A percentile compares a stretch with the other conserved stretches of the same genome.
These are phyloP conservation scores for Pyxicephalus adspersus DNA, from an alignment of 2,113 vertebrate genomes.

Conservation along the genomic window DNA sequence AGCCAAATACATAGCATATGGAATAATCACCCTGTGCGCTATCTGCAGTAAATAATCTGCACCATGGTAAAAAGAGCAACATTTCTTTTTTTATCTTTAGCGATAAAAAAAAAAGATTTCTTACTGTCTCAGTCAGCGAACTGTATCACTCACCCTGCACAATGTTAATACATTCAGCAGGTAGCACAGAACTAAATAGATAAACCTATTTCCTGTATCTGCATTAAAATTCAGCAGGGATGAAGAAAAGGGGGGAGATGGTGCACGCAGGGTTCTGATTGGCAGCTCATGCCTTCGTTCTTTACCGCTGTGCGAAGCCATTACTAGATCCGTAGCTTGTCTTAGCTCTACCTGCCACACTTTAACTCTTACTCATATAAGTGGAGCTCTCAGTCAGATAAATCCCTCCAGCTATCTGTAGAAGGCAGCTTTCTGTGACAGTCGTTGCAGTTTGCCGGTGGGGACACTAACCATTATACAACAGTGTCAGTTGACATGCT, in stretches of 20 bases:
- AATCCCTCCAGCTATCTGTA: constrained; percentile 21
- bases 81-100: background rate
- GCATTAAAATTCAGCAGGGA: constrained; percentile 38
- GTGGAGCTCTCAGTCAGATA: background rate
- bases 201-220: constrained; percentile 24
- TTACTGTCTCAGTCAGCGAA: background rate
- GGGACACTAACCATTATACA: constrained; percentile 1
- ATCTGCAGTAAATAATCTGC: background rate
- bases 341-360: constrained; percentile 27
- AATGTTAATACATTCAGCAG: constrained; percentile 27
- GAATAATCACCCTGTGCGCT: background rate
- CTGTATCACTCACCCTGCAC: constrained; percentile 5
- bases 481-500: constrained; percentile 7
- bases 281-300: constrained; percentile 19
- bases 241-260: background rate
- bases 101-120: background rate
- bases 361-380: constrained; percentile 31
- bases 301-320: constrained; percentile 30
- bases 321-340: constrained; percentile 27
- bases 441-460: constrained; percentile 7
- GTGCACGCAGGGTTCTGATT: background rate
- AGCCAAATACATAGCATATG: too few relatives aligned
- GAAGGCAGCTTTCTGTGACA: constrained; percentile 22
- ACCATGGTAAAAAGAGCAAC: background rate
- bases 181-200: constrained; percentile 10